phyloP scores from a whole-genome alignment of 2,113 vertebrate genomes.

The Saimiri boliviensis region DNA sequence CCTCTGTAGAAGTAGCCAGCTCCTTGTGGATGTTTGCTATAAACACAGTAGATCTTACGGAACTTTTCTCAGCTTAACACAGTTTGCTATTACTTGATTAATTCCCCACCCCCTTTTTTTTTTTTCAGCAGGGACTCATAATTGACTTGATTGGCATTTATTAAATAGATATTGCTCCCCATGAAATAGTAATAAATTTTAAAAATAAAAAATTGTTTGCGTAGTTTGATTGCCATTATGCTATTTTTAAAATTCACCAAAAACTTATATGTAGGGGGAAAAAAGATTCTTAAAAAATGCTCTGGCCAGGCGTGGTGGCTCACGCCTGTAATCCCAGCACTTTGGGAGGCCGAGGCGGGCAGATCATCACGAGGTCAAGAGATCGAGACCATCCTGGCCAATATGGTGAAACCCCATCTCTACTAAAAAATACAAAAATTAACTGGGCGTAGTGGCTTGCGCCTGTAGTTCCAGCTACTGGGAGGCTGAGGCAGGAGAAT shows the following conservation, averaged over 20 bases:
- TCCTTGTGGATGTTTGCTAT: not conserved
- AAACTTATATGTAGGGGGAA: not conserved
- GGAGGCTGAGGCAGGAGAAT: too few species aligned
- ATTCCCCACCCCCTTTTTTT: not conserved
- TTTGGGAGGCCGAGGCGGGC: too few species aligned
- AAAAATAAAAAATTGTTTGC: not conserved
- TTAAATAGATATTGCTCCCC: not conserved
- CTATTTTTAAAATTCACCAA: not conserved
- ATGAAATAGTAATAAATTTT: slow-evolving; percentile 2
- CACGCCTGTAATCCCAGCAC: too few species aligned
- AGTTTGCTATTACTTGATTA: not conserved
- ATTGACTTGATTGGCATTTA: not conserved
- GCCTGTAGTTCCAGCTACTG: too few species aligned
- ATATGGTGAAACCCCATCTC: too few species aligned
- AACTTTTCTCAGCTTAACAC: not conserved
- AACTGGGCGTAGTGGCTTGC: too few species aligned
- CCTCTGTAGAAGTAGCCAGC: not conserved
- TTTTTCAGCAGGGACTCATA: not conserved
- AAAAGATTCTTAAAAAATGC: slow-evolving; percentile 2
- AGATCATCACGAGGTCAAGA: too few species aligned
- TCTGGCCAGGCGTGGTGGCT: too few species aligned
- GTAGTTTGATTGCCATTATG: not conserved
- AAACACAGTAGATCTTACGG: accelerated
- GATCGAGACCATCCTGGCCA: too few species aligned
- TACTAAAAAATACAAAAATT: too few species aligned